Evolutionary conservation across 2,797 vertebrate species (phyloP).

Genomic region (Brachymystax lenok): DNA sequence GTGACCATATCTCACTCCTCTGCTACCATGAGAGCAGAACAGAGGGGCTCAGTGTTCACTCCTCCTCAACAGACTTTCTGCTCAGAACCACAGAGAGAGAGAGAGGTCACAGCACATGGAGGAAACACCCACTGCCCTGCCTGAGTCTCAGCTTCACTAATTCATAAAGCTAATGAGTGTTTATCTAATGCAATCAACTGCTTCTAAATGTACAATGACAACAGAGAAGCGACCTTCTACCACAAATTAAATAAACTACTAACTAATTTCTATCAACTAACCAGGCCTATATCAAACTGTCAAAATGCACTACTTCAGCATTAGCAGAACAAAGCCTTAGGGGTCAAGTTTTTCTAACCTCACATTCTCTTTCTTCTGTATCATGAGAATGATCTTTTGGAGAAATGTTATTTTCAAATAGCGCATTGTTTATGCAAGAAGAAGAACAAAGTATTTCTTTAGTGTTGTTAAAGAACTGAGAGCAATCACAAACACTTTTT

Average conservation of each 20-base stretch:
- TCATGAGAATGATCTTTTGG: neutral
- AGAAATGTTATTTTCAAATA: constrained; percentile 25
- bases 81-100: constrained; percentile 29
- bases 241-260: constrained; percentile 32
- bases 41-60: constrained; percentile 56
- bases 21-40: constrained; percentile 55
- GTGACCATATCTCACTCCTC: constrained; percentile 61
- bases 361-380: constrained; percentile 18
- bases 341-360: constrained; percentile 9
- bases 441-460: constrained; percentile 14
- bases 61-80: constrained; percentile 32
- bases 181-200: neutral
- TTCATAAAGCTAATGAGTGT: neutral
- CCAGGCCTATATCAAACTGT: constrained; percentile 29
- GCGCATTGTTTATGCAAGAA: neutral
- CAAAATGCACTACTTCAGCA: constrained; percentile 38
- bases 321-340: constrained; percentile 25
- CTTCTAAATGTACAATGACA: neutral
- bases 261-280: constrained; percentile 27
- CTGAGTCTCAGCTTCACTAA: neutral
- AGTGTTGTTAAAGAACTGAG: neutral
- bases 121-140: neutral
- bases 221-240: constrained; percentile 22
- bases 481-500: constrained; percentile 16
- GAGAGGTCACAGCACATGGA: constrained; percentile 41